Evolutionary conservation across 2,113 vertebrate species (phyloP).

Genomic region (Ailurus styani): DNA sequence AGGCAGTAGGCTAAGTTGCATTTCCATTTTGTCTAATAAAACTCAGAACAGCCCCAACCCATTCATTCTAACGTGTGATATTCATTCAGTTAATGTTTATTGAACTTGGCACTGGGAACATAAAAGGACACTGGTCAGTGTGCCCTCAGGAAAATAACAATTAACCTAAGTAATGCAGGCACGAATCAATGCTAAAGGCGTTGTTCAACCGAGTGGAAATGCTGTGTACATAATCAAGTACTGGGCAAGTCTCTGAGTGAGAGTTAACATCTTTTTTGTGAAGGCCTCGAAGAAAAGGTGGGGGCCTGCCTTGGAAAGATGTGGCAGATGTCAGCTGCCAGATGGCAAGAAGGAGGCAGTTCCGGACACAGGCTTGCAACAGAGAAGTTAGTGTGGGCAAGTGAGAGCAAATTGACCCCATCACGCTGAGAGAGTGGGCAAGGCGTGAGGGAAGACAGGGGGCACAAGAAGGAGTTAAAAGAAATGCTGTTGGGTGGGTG

Average conservation of each 20-base stretch:
- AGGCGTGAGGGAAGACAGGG: slow-evolving; percentile 27
- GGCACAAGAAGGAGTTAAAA: neutral
- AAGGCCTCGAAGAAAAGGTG: slow-evolving; percentile 31
- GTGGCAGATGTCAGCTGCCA: slow-evolving; percentile 48
- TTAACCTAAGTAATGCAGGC: slow-evolving; percentile 20
- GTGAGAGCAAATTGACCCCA: slow-evolving; percentile 58
- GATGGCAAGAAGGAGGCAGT: slow-evolving; percentile 65
- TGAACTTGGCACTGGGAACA: slow-evolving; percentile 4
- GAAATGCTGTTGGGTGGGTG: neutral
- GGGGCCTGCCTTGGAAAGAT: neutral
- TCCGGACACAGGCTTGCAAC: slow-evolving; percentile 50
- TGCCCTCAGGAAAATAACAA: slow-evolving; percentile 41
- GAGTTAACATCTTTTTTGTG: slow-evolving; percentile 13
- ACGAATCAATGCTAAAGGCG: neutral
- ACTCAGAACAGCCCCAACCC: neutral
- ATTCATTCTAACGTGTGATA: neutral
- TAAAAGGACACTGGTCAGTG: slow-evolving; percentile 10
- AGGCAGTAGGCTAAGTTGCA: neutral
- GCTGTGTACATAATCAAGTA: neutral
- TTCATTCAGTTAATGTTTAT: slow-evolving; percentile 35
- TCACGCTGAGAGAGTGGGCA: neutral
- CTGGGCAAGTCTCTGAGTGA: slow-evolving; percentile 21
- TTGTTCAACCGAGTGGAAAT: neutral
- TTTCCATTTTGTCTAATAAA: slow-evolving; percentile 30
- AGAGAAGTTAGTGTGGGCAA: slow-evolving; percentile 55